Base-by-base conservation (phyloP, 2,113 vertebrate genomes). In the Noturus placidus region DNA sequence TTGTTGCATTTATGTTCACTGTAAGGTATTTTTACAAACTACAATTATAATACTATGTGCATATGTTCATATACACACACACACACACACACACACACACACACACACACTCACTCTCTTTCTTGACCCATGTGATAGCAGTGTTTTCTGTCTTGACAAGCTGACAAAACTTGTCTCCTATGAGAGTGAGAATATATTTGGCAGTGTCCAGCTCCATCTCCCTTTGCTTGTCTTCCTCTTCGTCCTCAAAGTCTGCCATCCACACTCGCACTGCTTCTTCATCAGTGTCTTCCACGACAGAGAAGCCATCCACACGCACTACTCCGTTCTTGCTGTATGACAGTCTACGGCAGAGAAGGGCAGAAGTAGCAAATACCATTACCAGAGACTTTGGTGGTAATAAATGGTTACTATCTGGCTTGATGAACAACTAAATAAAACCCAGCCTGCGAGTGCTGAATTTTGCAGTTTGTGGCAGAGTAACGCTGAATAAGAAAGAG, bases 281-380 rank as follows among this genome's bases (percentile, higher is more conserved):
- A 91, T 96, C 96, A 87, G 96, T 97, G 2, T 97, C 96, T 91
- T 97, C 96, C 86, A 96, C 96, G 92, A 96, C 96, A 69, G 97
- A 97, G 89, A 97, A 97, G 59, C 97, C 97, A 92, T 97, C 96
- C 92, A 96, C 97, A 85, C 97, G 94, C 91, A 97, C 94, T 77
- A 97, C 96, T 90, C 97, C 97, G 0, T 97, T 97, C 92, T 97
- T 97, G 94, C 96, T 97, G 65, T 96, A 97, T 57, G 96, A 97
- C 84, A 97, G 94, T 87, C 97, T 97, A 87, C 89, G 91, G 70
- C 42, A 86, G n/a, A 85, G 7, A 67, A 56, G 0, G 19, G 27
- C 9, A 82, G 57, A n/a, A 4, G 25, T 57, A 72, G 86, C 30
- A 42, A 46, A 59, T 59, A 59, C 13, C 17, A 46, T 70, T 50